These are phyloP conservation scores for Venusia cambrica DNA, from an alignment of 2,888 invertebrate genomes.

Conservation along the genomic window DNA sequence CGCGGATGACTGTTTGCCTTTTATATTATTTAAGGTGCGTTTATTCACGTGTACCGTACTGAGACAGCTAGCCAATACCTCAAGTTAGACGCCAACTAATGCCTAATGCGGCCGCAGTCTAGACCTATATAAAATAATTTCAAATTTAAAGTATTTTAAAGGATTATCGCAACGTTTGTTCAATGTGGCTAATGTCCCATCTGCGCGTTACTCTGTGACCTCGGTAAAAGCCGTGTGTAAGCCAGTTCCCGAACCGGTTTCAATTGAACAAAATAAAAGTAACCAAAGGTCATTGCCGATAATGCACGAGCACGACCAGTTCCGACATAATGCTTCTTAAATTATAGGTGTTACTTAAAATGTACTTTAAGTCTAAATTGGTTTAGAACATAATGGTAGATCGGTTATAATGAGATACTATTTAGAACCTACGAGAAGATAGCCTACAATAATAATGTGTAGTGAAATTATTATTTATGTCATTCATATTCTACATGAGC, in stretches of 20 bases:
- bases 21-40: too few species aligned
- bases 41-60: too few species aligned
- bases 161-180: conserved; percentile 27
- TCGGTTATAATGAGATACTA: conserved; percentile 25
- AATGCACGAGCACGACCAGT: conserved; percentile 38
- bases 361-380: conserved; percentile 29
- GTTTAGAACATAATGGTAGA: conserved; percentile 29
- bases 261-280: conserved; percentile 43
- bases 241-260: conserved; percentile 32
- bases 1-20: too few species aligned
- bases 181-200: conserved; percentile 21
- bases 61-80: too few species aligned
- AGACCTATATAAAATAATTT: too few species aligned
- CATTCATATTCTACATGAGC: too few species aligned
- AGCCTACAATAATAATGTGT: conserved; percentile 2
- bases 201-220: conserved; percentile 25
- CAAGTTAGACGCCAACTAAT: too few species aligned
- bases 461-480: conserved; percentile 8
- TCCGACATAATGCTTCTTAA: conserved; percentile 31
- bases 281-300: conserved; percentile 46
- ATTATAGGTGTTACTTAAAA: conserved; percentile 33
- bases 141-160: too few species aligned
- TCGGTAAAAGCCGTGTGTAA: conserved; percentile 31
- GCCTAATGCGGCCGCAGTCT: too few species aligned
- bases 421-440: conserved; percentile 14